Evolutionary conservation across 2,113 vertebrate species (phyloP).

Genomic region (Phalacrocorax pelagicus): DNA sequence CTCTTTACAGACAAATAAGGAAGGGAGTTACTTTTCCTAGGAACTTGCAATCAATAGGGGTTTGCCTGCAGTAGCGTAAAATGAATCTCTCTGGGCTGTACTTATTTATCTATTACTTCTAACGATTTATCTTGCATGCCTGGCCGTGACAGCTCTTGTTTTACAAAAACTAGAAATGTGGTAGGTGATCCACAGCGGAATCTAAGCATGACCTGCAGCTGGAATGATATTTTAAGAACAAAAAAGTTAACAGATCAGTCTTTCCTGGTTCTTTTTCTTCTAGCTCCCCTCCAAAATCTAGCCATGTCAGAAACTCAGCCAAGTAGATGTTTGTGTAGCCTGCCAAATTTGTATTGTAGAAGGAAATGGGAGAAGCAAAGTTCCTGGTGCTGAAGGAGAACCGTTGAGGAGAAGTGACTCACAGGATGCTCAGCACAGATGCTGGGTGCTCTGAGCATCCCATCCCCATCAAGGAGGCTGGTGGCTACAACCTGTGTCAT

Average conservation of each 20-base stretch:
- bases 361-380: background rate
- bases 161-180: background rate
- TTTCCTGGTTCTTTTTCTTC: background rate
- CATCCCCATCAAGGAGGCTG: background rate
- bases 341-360: background rate
- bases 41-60: background rate
- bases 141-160: background rate
- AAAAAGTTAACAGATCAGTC: background rate
- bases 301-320: background rate
- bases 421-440: background rate
- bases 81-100: background rate
- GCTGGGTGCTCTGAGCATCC: background rate
- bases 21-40: background rate
- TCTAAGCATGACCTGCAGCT: background rate
- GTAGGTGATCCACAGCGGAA: background rate
- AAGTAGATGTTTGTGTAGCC: background rate
- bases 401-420: background rate
- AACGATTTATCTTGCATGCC: background rate
- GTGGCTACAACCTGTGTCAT: background rate
- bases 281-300: background rate
- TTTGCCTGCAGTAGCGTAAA: background rate
- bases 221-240: background rate
- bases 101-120: constrained; percentile 22
- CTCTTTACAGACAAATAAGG: constrained; percentile 16
- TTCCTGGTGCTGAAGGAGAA: background rate